These are phyloP conservation scores for roundworm (Caenorhabditis elegans) DNA, from an alignment of 1,140 invertebrate species.

Conservation along the genomic window WBcel235 BX284605.5:5636001-5636500, in stretches of 20 bases:
- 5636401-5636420: slow-evolving; percentile 8
- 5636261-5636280: slow-evolving; percentile 1
- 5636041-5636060: no score
- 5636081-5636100: no score
- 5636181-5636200: not conserved
- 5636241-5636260: not conserved
- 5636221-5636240: not conserved
- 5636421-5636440: slow-evolving; percentile 24
- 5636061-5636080: no score
- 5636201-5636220: not conserved
- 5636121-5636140: slow-evolving; percentile 19
- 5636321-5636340: not conserved
- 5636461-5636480: not conserved
- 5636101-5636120: no score
- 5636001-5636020: no score
- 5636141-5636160: not conserved
- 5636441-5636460: slow-evolving; percentile 19
- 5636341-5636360: not conserved
- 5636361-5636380: slow-evolving; percentile 11
- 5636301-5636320: not conserved
- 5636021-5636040: no score
- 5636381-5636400: slow-evolving; percentile 12
- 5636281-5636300: not conserved
- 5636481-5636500: not conserved
- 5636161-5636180: not conserved